These are phyloP conservation scores for Manis crassicaudata DNA, from an alignment of 2,797 vertebrate genomes.

Conservation along the genomic window DNA sequence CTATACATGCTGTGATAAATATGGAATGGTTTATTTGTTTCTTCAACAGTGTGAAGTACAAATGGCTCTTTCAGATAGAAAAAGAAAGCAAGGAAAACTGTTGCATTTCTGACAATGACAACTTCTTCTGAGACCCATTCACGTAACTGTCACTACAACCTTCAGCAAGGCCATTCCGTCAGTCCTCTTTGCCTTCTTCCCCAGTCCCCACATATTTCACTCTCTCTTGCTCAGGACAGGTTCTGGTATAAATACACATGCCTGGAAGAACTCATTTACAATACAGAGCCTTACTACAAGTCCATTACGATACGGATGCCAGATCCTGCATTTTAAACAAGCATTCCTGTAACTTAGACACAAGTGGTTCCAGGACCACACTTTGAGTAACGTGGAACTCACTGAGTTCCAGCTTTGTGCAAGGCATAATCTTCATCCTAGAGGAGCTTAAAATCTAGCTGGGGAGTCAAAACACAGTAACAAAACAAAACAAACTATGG, in stretches of 20 bases:
- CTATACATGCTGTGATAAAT: not conserved
- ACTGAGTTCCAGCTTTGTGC: not conserved
- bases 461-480: not conserved
- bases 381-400: not conserved
- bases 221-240: not conserved
- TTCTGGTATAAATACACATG: not conserved
- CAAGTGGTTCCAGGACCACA: not conserved
- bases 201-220: not conserved
- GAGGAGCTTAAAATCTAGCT: not conserved
- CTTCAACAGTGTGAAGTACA: not conserved
- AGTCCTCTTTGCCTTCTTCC: not conserved
- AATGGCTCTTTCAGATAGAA: not conserved
- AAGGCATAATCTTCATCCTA: constrained; percentile 9
- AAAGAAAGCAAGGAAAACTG: not conserved
- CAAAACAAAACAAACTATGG: constrained; percentile 1
- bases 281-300: not conserved
- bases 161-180: not conserved
- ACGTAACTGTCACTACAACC: not conserved
- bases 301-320: not conserved
- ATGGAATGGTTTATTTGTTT: not conserved
- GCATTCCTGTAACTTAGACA: not conserved
- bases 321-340: not conserved
- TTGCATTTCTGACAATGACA: not conserved
- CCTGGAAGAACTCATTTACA: not conserved
- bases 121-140: not conserved